Evolutionary conservation across 2,888 invertebrate species (phyloP).

Genomic region (Eilema caniola): DNA sequence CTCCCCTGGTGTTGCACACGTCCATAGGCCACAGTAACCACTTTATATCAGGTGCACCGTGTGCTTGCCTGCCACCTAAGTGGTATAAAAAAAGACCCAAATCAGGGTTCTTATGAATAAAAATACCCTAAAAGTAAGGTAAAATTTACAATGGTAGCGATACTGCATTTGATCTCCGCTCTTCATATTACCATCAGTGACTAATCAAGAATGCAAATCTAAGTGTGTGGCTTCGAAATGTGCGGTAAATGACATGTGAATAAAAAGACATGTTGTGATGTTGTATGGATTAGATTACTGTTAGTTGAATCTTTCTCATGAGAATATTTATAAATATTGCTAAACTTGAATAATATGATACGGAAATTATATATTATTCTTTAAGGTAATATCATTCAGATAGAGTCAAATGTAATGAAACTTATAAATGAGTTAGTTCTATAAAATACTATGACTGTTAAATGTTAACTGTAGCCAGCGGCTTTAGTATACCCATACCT

Average conservation of each 20-base stretch:
- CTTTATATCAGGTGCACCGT: no score
- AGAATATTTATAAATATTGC: conserved; percentile 6
- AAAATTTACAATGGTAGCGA: not conserved
- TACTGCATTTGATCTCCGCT: conserved; percentile 34
- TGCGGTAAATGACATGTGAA: conserved; percentile 40
- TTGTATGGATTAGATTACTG: not conserved
- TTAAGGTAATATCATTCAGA: not conserved
- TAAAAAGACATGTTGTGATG: conserved; percentile 26
- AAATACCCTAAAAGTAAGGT: not conserved
- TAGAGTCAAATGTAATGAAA: not conserved
- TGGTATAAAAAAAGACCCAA: no score
- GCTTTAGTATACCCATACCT: not conserved
- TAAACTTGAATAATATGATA: not conserved
- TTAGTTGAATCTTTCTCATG: conserved; percentile 9
- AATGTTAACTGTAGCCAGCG: not conserved
- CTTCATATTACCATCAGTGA: conserved; percentile 46
- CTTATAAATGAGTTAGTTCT: not conserved
- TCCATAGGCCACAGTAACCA: no score
- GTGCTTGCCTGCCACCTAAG: no score
- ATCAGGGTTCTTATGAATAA: not conserved
- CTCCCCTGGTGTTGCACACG: no score
- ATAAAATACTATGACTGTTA: not conserved
- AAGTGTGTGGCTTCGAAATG: conserved; percentile 32
- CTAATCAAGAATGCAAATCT: conserved; percentile 55
- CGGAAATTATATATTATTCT: not conserved